Conservation (phyloP, 2,113 vertebrate species). For the Lagopus leucura region DNA sequence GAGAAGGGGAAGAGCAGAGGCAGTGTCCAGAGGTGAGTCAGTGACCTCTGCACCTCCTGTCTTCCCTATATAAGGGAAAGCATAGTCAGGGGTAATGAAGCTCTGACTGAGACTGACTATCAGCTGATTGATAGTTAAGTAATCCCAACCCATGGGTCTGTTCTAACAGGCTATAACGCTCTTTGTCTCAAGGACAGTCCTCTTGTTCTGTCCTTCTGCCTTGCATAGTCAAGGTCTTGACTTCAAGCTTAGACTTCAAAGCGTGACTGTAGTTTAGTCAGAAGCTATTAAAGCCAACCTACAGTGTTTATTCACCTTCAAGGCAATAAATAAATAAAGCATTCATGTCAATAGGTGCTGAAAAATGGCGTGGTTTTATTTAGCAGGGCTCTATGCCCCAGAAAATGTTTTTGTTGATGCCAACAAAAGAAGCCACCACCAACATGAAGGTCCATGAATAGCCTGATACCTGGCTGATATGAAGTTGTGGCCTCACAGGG, state of each 20-base stretch:
- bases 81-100: neutral
- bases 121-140: neutral
- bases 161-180: neutral
- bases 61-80: neutral
- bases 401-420: neutral
- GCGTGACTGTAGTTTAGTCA: neutral
- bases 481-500: neutral
- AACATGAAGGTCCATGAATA: fast-evolving
- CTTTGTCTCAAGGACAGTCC: neutral
- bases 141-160: neutral
- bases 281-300: neutral
- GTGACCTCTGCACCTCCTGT: neutral
- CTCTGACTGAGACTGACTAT: neutral
- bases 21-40: neutral
- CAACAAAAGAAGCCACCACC: neutral
- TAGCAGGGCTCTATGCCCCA: neutral
- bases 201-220: neutral
- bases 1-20: neutral
- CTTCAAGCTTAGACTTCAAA: neutral
- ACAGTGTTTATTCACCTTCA: neutral
- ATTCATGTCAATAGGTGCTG: neutral
- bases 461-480: neutral
- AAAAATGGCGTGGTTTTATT: neutral
- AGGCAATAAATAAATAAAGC: neutral
- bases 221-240: neutral